These are phyloP conservation scores for Drosophila orena DNA, from an alignment of 1,140 invertebrate species.

Conservation along the genomic window DNA sequence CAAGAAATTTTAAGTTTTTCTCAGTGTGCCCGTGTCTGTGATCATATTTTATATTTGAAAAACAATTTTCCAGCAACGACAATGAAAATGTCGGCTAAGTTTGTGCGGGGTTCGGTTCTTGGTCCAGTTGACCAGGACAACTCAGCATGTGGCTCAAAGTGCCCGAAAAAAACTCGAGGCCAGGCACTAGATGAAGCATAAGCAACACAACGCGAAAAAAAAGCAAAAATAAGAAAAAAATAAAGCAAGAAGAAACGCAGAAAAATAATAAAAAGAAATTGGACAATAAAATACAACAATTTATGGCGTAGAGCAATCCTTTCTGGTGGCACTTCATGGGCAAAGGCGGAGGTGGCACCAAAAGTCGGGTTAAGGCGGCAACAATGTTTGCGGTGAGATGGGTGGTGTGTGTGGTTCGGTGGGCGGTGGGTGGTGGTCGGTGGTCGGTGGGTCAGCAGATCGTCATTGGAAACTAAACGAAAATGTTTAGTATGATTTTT, in stretches of 20 bases:
- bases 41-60: slow-evolving; percentile 67
- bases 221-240: slow-evolving; percentile 46
- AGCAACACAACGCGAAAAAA: slow-evolving; percentile 72
- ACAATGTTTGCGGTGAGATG: slow-evolving; percentile 57
- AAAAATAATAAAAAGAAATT: slow-evolving; percentile 84
- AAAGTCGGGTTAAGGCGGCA: slow-evolving; percentile 71
- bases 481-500: slow-evolving; percentile 79
- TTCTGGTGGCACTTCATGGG: slow-evolving; percentile 67
- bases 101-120: slow-evolving; percentile 15
- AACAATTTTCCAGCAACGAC: slow-evolving; percentile 71
- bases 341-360: slow-evolving; percentile 35
- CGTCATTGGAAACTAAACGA: slow-evolving; percentile 81
- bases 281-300: slow-evolving; percentile 83
- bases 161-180: slow-evolving; percentile 47
- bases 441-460: slow-evolving; percentile 55
- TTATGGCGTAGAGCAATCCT: slow-evolving; percentile 80
- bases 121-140: slow-evolving; percentile 57
- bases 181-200: slow-evolving; percentile 77
- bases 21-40: slow-evolving; percentile 15
- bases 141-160: slow-evolving; percentile 76
- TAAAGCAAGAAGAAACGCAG: slow-evolving; percentile 60
- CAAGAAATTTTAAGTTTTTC: not conserved
- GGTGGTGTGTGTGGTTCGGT: slow-evolving; percentile 6
- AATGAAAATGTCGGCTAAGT: slow-evolving; percentile 67
- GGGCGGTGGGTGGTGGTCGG: slow-evolving; percentile 7